Evolutionary conservation across 2,888 invertebrate species (phyloP), one percentile per base, ranked within the genome.

Genomic region (Labia minor): DNA sequence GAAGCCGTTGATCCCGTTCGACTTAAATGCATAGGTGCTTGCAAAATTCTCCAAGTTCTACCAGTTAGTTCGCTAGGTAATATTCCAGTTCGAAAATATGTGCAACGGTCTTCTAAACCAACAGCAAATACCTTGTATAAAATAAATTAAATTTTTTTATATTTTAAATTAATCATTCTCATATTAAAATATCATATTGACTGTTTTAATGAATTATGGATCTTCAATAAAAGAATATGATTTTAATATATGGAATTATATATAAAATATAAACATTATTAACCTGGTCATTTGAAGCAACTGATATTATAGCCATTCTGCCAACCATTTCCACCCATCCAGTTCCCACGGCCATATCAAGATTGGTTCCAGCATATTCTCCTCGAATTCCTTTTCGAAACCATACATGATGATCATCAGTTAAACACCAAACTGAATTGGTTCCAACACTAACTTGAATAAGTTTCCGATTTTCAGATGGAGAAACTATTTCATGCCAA

Each of bases 291-390:
- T 91, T 91, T 14, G 86, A 83, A 33, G 92, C 88, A 67, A 94
- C 89, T n/a, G 92, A 89, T 63, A 95, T 82, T 74, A 88, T 82
- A 19, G 86, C 83, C 85, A 95, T 89, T 76, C 87, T 85, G 63
- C 91, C 92, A 69, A 91, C 87, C 84, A 95, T 92, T 81, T 92
- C 90, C 21, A 94, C 85, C 95, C 95, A 95, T 21, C 89, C 88
- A 74, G 82, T 87, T 2, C 93, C 93, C 73, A 86, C 86, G 8
- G 91, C 89, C 68, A 88, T 81, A 75, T 86, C 85, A 77, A 90
- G 90, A 72, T 87, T 88, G 69, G 83, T 81, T 2, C 90, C 88
- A 19, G 87, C 83, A 49, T 80, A 82, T 76, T 86, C 85, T 65
- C 89, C 85, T 11, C 70, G 65, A 11, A 80, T 74, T 78, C 84